Base-by-base conservation (phyloP, 2,113 vertebrate genomes). In the Etheostoma cragini region DNA sequence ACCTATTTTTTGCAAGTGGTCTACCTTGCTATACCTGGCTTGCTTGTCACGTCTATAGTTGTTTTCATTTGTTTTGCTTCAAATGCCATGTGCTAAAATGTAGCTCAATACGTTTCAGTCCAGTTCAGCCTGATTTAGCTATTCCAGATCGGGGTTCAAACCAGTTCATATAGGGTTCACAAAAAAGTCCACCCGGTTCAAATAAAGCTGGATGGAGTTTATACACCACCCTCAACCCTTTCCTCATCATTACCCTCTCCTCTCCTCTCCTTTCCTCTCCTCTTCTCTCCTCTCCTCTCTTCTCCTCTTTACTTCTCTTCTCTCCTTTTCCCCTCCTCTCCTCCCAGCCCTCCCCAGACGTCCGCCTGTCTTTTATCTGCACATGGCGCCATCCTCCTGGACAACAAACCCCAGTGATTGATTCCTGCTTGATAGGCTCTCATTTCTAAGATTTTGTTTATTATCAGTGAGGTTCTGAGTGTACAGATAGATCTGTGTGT, bases 401-500 rank as follows among this genome's bases (percentile, higher is more conserved):
- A 99, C 96, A 96, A 95, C 94, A 96, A 89, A 95, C 94, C 94
- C 95, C 94, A 96, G 96, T 99, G 97, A 98, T 99, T 98, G 98
- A 99, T 99, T 98, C 93, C 96, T 95, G 91, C 80, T 94, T 97
- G 98, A 99, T 98, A 97, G 81, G 90, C 90, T 88, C 80, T 92
- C 95, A 95, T 97, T 97, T 95, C 96, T 94, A 95, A 98, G 97
- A 97, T 98, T 98, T 97, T 95, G 92, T 96, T 97, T 97, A 98
- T 98, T 97, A 97, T 98, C 97, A 97, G 90, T 62, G 96, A 96
- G 96, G 96, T 96, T 97, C 96, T 96, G 89, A 88, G 90, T 88
- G 72, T 76, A 69, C 71, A 84, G 78, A 82, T 72, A 72, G 61
- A 62, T 73, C 63, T 72, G 1, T 85, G 47, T 68, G 62, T 65